Conservation (phyloP, 2,113 vertebrate genomes). For the Thamnophis sirtalis region DNA sequence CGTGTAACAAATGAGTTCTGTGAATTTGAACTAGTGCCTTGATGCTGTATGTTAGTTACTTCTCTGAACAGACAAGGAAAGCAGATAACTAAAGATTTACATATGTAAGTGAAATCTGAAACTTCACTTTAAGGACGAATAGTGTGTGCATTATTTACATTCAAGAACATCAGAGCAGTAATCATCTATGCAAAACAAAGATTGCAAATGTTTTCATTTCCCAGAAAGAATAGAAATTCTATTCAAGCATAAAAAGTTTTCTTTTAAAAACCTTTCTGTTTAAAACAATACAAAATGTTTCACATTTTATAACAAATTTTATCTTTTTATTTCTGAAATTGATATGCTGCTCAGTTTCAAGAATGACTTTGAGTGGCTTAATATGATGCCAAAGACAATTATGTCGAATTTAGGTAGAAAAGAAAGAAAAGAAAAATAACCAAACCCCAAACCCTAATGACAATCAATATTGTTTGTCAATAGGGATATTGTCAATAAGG, state of each 20-base stretch:
- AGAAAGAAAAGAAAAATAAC: background rate
- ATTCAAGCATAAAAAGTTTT: background rate
- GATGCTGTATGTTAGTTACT: background rate
- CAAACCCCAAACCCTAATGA: background rate
- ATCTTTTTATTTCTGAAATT: background rate
- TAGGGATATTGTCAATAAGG: background rate
- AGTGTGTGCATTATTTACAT: slow-evolving; percentile 28
- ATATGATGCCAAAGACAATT: background rate
- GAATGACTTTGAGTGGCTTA: background rate
- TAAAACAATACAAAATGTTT: background rate
- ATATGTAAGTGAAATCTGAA: background rate
- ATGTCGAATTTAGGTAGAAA: background rate
- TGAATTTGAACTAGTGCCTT: slow-evolving; percentile 5
- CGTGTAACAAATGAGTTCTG: slow-evolving; percentile 31
- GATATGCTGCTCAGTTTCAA: background rate
- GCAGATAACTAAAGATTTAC: background rate
- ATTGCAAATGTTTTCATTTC: background rate
- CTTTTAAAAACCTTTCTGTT: background rate
- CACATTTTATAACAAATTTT: background rate
- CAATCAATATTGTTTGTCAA: background rate
- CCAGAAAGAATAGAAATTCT: background rate
- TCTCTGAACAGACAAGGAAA: slow-evolving; percentile 6
- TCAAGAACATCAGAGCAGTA: slow-evolving; percentile 21
- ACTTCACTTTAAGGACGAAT: slow-evolving; percentile 17
- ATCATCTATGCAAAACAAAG: background rate